These are phyloP conservation scores for Achatina immaculata DNA, from an alignment of 1,140 invertebrate genomes.

Conservation along the genomic window DNA sequence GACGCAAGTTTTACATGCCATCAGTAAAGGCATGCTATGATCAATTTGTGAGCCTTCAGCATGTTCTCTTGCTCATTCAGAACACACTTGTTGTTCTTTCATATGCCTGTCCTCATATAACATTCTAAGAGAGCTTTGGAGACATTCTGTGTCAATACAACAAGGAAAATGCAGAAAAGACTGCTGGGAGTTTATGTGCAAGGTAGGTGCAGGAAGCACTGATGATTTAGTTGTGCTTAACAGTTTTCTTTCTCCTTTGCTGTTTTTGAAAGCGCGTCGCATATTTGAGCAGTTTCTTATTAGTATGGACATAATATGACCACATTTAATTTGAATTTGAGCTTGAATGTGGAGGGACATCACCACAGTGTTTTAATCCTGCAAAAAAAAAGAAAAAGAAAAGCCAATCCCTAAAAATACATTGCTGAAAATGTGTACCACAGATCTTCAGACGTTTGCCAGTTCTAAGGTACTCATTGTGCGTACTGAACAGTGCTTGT, in stretches of 20 bases:
- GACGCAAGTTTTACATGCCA: not conserved
- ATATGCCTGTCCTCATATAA: slow-evolving; percentile 34
- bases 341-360: too few species aligned
- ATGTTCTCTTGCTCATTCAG: slow-evolving; percentile 3
- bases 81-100: slow-evolving; percentile 33
- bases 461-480: slow-evolving; percentile 1
- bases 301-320: too few species aligned
- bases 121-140: slow-evolving; percentile 36
- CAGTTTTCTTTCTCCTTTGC: not conserved
- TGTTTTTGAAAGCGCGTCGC: not conserved
- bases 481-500: slow-evolving; percentile 26
- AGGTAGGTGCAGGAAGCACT: slow-evolving; percentile 7
- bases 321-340: too few species aligned
- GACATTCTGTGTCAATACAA: slow-evolving; percentile 40
- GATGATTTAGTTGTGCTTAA: not conserved
- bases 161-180: slow-evolving; percentile 41
- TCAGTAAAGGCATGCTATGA: slow-evolving; percentile 2
- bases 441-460: slow-evolving; percentile 33
- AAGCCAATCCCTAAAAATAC: too few species aligned
- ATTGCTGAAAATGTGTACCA: not conserved
- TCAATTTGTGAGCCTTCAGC: not conserved
- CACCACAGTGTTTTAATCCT: slow-evolving; percentile 25
- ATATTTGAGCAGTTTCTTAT: too few species aligned
- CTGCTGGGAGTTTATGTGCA: slow-evolving; percentile 17
- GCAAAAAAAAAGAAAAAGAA: too few species aligned